A percentile compares a stretch with the other conserved stretches of the same genome.
phyloP scores from a whole-genome alignment of 1,140 invertebrate species.

The Rhagoletis pomonella region DNA sequence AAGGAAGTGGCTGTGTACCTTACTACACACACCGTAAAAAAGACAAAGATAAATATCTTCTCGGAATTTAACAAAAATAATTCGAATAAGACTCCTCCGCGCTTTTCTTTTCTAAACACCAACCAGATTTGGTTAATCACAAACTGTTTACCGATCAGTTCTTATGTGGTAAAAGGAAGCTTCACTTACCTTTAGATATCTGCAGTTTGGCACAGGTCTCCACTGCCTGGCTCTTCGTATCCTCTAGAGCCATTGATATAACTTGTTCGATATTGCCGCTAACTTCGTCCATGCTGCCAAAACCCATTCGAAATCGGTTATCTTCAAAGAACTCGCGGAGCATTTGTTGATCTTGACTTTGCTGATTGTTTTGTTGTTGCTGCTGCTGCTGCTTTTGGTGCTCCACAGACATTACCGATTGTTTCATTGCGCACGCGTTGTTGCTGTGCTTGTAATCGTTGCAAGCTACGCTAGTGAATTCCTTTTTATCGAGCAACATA shows the following conservation, averaged over 20 bases:
- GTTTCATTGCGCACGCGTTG: background rate
- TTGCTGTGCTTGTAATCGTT: background rate
- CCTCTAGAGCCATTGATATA: conserved; percentile 88
- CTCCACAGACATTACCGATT: background rate
- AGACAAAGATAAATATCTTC: too few species aligned
- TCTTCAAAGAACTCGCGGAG: conserved; percentile 87
- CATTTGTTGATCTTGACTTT: conserved; percentile 82
- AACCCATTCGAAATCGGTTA: conserved; percentile 81
- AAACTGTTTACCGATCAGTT: too few species aligned
- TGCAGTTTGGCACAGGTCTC: conserved; percentile 88
- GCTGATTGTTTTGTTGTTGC: conserved; percentile 58
- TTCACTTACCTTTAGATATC: conserved; percentile 87
- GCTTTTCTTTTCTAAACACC: too few species aligned
- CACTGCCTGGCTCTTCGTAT: conserved; percentile 88
- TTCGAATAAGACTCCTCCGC: too few species aligned
- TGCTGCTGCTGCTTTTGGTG: conserved; percentile 29
- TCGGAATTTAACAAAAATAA: too few species aligned
- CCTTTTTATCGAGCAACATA: conserved; percentile 31
- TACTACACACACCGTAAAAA: too few species aligned
- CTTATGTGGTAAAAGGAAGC: too few species aligned
- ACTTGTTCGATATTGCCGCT: conserved; percentile 86
- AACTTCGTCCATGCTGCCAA: conserved; percentile 75
- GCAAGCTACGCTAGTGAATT: background rate
- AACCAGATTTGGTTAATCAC: too few species aligned
- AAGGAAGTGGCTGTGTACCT: too few species aligned